Evolutionary conservation across 2,888 invertebrate species (phyloP), one percentile per base, ranked within the genome.

Genomic region (Eupithecia tripunctaria): DNA sequence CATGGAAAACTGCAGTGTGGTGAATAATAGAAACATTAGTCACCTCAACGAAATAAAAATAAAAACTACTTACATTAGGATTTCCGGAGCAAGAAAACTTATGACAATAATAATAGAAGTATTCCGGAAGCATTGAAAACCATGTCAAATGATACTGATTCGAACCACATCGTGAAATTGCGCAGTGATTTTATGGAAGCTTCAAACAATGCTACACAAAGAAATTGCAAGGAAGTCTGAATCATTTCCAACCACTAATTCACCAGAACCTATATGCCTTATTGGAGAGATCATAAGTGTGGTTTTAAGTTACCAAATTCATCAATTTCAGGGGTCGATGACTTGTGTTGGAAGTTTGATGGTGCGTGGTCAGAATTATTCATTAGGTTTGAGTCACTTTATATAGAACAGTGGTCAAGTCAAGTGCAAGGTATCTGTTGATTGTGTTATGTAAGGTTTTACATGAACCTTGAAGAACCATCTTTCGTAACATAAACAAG

Each of bases 341-440:
- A 71, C 74, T 71, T 62, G 25, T n/a, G 25, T 51, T 56, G 56
- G 56, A 7, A 56, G 43, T 38, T 65, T 43, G 56, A 43, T 51
- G 56, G 59, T 64, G 74, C 78, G 76, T 78, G 77, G 70, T 70
- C 56, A 62, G 77, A 79, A 72, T 77, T 32, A 15, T 64, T 64
- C 64, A 64, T 7, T 36, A 25, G 38, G 21, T 25, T 21, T 64
- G 64, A 64, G 15, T 64, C 64, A 64, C 5, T 41, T 38, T 38
- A 60, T 18, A 36, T 41, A 56, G 47, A 27, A 77, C 76, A 74
- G 68, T 72, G 76, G 77, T 75, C 77, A 78, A 77, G 77, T 75
- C 77, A 78, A 77, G 79, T 63, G 63, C 36, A 63, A 36, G 36
- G 21, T 38, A 21, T 36, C 4, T n/a, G 29, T 36, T 5, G n/a